Conservation (phyloP, 2,113 vertebrate genomes). For the Meriones unguiculatus region DNA sequence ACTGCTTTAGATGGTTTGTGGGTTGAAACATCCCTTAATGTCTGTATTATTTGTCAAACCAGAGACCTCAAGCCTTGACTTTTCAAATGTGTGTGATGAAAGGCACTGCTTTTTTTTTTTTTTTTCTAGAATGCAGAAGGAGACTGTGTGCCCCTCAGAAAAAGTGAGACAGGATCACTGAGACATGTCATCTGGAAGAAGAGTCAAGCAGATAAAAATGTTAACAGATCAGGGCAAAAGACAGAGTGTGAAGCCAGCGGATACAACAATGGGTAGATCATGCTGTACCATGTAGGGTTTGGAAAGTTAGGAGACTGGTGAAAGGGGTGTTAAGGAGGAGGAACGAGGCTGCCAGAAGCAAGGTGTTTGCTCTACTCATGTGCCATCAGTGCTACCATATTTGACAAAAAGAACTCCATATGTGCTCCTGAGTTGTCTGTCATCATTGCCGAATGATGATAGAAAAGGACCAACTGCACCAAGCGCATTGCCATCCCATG, state of each 20-base stretch:
- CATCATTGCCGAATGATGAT: neutral
- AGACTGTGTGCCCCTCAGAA: neutral
- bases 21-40: neutral
- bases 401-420: neutral
- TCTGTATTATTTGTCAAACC: neutral
- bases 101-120: neutral
- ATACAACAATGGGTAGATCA: rapidly evolving
- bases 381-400: neutral
- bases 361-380: neutral
- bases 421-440: neutral
- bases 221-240: neutral
- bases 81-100: neutral
- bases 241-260: neutral
- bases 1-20: neutral
- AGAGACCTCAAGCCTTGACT: neutral
- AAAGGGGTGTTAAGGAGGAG: neutral
- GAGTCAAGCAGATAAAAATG: neutral
- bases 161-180: neutral
- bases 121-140: neutral
- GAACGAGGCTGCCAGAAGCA: neutral
- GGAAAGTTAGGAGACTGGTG: neutral
- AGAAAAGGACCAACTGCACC: neutral
- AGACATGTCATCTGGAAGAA: conserved; percentile 15
- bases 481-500: rapidly evolving
- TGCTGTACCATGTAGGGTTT: neutral